Percentiles rank a stretch among this genome's conserved stretches.
Conservation (phyloP, 1,140 invertebrate species). For the Lycorma delicatula region DNA sequence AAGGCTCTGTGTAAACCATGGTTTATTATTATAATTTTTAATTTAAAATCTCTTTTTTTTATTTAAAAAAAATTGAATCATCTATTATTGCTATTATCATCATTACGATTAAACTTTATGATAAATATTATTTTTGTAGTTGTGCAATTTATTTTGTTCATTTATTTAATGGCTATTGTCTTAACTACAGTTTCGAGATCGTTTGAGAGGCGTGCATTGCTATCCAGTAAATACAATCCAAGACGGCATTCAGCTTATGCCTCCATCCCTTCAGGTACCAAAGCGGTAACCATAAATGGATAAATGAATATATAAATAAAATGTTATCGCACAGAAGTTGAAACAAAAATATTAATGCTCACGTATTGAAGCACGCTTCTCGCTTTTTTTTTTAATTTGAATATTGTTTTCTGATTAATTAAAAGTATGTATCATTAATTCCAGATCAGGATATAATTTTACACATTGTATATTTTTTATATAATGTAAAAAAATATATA, state of each 20-base stretch:
- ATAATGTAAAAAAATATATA: too few relatives aligned
- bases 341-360: not conserved
- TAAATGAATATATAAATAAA: too few relatives aligned
- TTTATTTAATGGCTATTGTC: conserved; percentile 8
- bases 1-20: too few relatives aligned
- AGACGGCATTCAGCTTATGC: conserved; percentile 28
- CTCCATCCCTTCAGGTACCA: conserved; percentile 26
- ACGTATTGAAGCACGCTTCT: not conserved
- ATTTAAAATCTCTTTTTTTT: too few relatives aligned
- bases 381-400: not conserved
- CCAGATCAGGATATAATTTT: not conserved
- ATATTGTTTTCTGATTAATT: not conserved
- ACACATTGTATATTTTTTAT: too few relatives aligned
- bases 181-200: conserved; percentile 23
- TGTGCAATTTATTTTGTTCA: conserved; percentile 1
- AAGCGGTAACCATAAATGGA: too few relatives aligned
- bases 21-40: too few relatives aligned
- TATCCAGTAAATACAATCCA: conserved; percentile 30
- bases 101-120: too few relatives aligned
- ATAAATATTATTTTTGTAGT: too few relatives aligned
- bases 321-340: not conserved
- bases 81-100: too few relatives aligned
- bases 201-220: conserved; percentile 25
- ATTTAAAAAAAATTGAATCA: too few relatives aligned
- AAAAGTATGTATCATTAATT: not conserved